Evolutionary conservation across 2,797 vertebrate genomes (phyloP).

Genomic region (Chelon auratus): DNA sequence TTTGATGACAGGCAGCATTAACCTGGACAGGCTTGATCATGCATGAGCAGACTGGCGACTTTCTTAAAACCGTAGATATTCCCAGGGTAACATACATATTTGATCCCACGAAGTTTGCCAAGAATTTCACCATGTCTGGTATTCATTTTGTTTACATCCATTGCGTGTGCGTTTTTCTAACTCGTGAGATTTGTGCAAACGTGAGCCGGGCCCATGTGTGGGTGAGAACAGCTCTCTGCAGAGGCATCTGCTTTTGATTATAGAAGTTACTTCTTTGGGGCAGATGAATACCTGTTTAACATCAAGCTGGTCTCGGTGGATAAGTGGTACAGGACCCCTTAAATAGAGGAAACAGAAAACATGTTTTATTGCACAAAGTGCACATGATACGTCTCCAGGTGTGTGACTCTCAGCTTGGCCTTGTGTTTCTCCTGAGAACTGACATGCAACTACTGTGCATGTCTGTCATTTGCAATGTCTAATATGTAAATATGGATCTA

Average conservation of each 20-base stretch:
- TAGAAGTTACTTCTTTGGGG: constrained; percentile 53
- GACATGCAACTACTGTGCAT: constrained; percentile 2
- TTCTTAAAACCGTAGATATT: constrained; percentile 1
- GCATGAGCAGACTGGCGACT: constrained; percentile 25
- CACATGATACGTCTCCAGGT: constrained; percentile 25
- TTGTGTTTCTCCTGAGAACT: constrained; percentile 13
- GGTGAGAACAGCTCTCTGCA: constrained; percentile 38
- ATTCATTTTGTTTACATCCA: constrained; percentile 43
- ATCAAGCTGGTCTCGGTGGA: constrained; percentile 51
- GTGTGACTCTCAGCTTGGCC: constrained; percentile 2
- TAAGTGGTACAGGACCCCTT: constrained; percentile 25
- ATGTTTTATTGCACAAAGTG: constrained; percentile 48
- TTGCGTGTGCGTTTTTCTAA: constrained; percentile 36
- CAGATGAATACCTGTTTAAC: constrained; percentile 71
- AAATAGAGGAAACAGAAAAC: constrained; percentile 58
- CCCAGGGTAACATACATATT: neutral
- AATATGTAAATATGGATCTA: neutral
- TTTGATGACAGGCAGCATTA: constrained; percentile 39
- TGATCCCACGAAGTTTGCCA: constrained; percentile 1
- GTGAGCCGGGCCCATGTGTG: constrained; percentile 27
- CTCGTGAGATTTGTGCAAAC: constrained; percentile 13
- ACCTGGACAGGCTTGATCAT: constrained; percentile 42
- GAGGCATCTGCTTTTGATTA: constrained; percentile 73
- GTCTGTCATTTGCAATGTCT: neutral
- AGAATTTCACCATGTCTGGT: constrained; percentile 27